A percentile compares a stretch with the other conserved stretches of the same genome.
phyloP scores from a whole-genome alignment of 2,888 invertebrate genomes.

The Anthophora plumipes region DNA sequence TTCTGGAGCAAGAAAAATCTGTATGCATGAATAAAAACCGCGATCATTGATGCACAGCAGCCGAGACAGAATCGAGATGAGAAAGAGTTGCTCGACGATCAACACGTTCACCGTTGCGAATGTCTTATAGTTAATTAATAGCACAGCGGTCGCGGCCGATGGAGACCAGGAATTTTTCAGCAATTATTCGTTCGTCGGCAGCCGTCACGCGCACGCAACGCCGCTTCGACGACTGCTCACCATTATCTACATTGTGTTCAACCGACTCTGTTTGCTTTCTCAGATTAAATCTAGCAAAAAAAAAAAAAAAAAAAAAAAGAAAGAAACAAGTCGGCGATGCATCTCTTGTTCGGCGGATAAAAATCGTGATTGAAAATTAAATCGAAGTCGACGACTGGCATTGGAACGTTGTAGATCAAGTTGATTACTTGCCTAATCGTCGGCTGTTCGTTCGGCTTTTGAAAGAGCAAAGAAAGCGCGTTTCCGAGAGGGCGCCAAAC shows the following conservation, averaged over 20 bases:
- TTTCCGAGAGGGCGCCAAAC: conserved; percentile 34
- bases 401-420: conserved; percentile 8
- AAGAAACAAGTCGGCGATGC: too few species aligned
- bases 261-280: conserved; percentile 35
- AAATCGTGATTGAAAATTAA: conserved; percentile 24
- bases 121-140: conserved; percentile 79
- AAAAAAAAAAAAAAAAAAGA: too few species aligned
- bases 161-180: conserved; percentile 78
- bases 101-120: conserved; percentile 67
- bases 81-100: conserved; percentile 58
- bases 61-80: conserved; percentile 18
- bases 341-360: too few species aligned
- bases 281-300: conserved; percentile 36
- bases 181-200: conserved; percentile 76
- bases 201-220: conserved; percentile 36
- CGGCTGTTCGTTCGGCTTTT: conserved; percentile 31
- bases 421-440: conserved; percentile 24
- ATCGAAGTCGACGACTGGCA: not conserved
- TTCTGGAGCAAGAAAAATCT: not conserved
- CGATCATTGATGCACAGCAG: conserved; percentile 10
- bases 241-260: not conserved
- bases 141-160: conserved; percentile 76
- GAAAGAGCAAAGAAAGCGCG: conserved; percentile 53
- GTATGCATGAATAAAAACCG: not conserved
- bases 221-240: conserved; percentile 16